Conservation (phyloP, 2,797 vertebrate genomes). For the Champsocephalus esox region DNA sequence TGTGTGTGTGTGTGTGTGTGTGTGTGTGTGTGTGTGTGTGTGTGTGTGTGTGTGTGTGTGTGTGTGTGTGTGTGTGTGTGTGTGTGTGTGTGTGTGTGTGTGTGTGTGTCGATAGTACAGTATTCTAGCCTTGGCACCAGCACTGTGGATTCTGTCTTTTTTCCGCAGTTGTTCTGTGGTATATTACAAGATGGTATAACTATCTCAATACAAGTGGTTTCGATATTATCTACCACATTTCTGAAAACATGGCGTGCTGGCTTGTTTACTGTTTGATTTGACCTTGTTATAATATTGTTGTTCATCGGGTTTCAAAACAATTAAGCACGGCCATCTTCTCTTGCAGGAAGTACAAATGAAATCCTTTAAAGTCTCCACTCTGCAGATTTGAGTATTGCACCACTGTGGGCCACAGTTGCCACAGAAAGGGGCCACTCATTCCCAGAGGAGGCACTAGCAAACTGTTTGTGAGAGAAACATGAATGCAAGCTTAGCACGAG, state of each 20-base stretch:
- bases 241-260: conserved; percentile 68
- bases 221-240: conserved; percentile 69
- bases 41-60: conserved; percentile 24
- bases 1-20: conserved; percentile 27
- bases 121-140: conserved; percentile 64
- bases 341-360: conserved; percentile 66
- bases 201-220: conserved; percentile 59
- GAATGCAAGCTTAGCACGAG: conserved; percentile 83
- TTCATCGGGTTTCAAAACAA: conserved; percentile 72
- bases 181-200: conserved; percentile 66
- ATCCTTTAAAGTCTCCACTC: conserved; percentile 53
- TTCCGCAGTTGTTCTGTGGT: conserved; percentile 64
- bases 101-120: conserved; percentile 49
- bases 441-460: conserved; percentile 75
- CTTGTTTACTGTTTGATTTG: conserved; percentile 73
- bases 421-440: conserved; percentile 74
- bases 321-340: conserved; percentile 61
- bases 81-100: conserved; percentile 15
- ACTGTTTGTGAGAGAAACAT: conserved; percentile 82
- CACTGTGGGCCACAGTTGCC: conserved; percentile 73
- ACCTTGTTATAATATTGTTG: conserved; percentile 70
- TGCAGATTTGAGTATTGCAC: conserved; percentile 68
- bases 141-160: conserved; percentile 55
- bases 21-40: conserved; percentile 13
- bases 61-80: conserved; percentile 40